Conservation (phyloP, 2,113 vertebrate species). For the Paratilapia polleni region DNA sequence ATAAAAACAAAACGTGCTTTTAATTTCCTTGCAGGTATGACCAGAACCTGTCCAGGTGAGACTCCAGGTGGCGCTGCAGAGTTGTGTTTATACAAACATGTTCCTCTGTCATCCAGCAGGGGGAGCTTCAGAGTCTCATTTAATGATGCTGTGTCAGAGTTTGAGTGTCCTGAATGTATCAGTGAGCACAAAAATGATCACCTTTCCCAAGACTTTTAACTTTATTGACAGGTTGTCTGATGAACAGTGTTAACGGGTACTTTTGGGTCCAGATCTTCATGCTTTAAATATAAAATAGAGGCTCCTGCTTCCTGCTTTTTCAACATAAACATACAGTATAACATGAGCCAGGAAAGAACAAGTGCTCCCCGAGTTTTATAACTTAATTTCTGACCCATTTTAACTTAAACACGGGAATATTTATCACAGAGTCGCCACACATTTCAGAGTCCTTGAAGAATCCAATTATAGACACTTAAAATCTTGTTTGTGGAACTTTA, state of each 20-base stretch:
- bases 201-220: background rate
- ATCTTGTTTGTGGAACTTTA: background rate
- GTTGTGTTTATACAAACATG: background rate
- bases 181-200: background rate
- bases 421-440: no score
- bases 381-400: background rate
- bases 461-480: background rate
- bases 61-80: background rate
- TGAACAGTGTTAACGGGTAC: slow-evolving; percentile 14
- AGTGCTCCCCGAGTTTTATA: background rate
- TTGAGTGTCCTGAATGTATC: background rate
- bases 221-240: background rate
- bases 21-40: slow-evolving; percentile 58
- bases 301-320: background rate
- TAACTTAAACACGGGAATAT: background rate
- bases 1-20: background rate
- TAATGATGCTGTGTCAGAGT: background rate
- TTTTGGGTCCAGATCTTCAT: background rate
- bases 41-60: slow-evolving; percentile 48
- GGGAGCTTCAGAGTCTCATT: background rate
- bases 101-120: background rate
- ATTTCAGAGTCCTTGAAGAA: background rate
- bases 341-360: background rate
- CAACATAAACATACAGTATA: background rate
- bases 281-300: background rate